Evolutionary conservation across 2,113 vertebrate species (phyloP), one percentile per base, ranked within the genome.

Genomic region (Fregata magnificens): DNA sequence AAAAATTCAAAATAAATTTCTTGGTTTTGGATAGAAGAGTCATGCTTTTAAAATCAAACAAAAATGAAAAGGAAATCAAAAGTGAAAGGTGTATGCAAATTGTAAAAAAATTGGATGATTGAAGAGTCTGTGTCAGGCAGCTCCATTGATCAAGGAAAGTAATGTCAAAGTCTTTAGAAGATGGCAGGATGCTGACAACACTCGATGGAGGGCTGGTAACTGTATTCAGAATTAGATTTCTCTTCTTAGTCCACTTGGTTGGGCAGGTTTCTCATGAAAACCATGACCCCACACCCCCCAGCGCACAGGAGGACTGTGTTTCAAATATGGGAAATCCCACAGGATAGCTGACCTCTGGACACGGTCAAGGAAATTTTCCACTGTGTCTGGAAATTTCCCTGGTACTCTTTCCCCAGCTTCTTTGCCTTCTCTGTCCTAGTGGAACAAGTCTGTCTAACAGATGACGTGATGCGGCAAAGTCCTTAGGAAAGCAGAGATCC

Each of bases 231-330:
- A 87, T 31, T 50, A 50, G 32, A 61, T 55, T 72, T 79, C 31
- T 45, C n/a, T 53, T 79, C 42, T 40, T 28, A 66, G 12, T 22
- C 9, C 19, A 25, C 22, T 55, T 67, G 5, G 10, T 53, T 72
- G 7, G 38, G 10, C 4, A 61, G 4, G 7, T 72, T 66, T 66
- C 38, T 61, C 17, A 47, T 36, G 8, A 36, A 83, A 83, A 42
- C 10, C 21, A 24, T 15, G 9, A 72, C 22, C 4, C 14, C 13
- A 8, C 21, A 34, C 1, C 7, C 2, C 5, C 5, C 44, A 47
- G 7, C 29, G 15, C 38, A 61, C n/a, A n/a, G n/a, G 59, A 36
- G 10, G 25, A 31, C 17, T 40, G 9, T 45, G 20, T 47, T 83
- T 83, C 45, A 79, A 66, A 73, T 4, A 36, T 6, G 9, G 52